These are phyloP conservation scores for Tachysurus fulvidraco DNA, from an alignment of 2,113 vertebrate species.

Conservation along the genomic window DNA sequence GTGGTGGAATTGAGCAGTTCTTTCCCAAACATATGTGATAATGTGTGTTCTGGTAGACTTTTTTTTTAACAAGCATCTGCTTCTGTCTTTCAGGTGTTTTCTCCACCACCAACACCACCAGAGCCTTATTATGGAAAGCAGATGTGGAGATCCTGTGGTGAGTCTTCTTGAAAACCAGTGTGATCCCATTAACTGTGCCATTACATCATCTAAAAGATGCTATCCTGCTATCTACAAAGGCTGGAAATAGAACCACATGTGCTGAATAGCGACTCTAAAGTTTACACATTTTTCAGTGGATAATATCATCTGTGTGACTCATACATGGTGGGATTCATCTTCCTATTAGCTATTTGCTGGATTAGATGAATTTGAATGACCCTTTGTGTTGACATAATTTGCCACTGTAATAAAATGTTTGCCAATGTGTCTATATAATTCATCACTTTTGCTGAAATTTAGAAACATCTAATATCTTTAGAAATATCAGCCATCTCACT, in stretches of 20 bases:
- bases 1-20: neutral
- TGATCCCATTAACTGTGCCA: slow-evolving; percentile 2
- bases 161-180: slow-evolving; percentile 20
- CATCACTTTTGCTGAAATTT: neutral
- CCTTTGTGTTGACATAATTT: neutral
- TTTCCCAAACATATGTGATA: slow-evolving; percentile 29
- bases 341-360: neutral
- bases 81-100: slow-evolving; percentile 32
- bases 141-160: slow-evolving; percentile 48
- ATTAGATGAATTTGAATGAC: neutral
- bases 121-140: slow-evolving; percentile 53
- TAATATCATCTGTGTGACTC: neutral
- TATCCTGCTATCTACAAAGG: neutral
- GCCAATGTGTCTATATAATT: neutral
- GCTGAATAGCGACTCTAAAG: neutral
- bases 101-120: neutral
- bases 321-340: neutral
- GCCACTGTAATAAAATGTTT: neutral
- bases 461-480: neutral
- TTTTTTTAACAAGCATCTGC: slow-evolving; percentile 8
- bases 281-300: neutral
- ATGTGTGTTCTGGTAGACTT: slow-evolving; percentile 7
- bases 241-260: neutral
- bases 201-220: neutral
- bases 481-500: neutral